Evolutionary conservation across 2,888 invertebrate genomes (phyloP).

Genomic region (Oligia latruncula): DNA sequence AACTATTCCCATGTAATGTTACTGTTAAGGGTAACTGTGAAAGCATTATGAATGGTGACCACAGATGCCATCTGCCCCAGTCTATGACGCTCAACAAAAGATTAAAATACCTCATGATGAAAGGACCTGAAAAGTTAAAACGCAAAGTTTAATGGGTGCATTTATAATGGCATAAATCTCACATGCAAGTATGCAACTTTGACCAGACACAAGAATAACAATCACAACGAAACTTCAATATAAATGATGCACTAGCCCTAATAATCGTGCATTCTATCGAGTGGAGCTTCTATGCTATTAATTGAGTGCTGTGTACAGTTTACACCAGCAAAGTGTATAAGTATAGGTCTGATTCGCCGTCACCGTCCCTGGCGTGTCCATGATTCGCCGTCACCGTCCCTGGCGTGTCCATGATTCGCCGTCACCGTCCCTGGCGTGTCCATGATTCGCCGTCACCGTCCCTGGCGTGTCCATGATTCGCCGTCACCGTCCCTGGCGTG

Average conservation of each 20-base stretch:
- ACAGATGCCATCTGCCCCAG: not conserved
- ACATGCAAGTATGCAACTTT: not conserved
- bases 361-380: conserved; percentile 43
- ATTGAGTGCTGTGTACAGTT: not conserved
- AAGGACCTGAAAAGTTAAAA: not conserved
- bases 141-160: not conserved
- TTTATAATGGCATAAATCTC: not conserved
- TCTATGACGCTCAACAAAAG: not conserved
- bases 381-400: too few relatives aligned
- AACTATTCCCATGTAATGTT: not conserved
- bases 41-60: not conserved
- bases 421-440: conserved; percentile 41
- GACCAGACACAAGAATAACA: not conserved
- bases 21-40: not conserved
- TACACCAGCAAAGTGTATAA: conserved; percentile 27
- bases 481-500: conserved; percentile 42
- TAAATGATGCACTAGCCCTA: not conserved
- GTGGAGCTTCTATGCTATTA: conserved; percentile 18
- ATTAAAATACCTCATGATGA: not conserved
- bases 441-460: conserved; percentile 62
- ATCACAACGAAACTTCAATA: not conserved
- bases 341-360: conserved; percentile 57
- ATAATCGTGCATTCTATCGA: not conserved
- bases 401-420: conserved; percentile 62
- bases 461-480: too few relatives aligned